phyloP scores from a whole-genome alignment of 2,797 vertebrate species.

The Coregonus sp. region DNA sequence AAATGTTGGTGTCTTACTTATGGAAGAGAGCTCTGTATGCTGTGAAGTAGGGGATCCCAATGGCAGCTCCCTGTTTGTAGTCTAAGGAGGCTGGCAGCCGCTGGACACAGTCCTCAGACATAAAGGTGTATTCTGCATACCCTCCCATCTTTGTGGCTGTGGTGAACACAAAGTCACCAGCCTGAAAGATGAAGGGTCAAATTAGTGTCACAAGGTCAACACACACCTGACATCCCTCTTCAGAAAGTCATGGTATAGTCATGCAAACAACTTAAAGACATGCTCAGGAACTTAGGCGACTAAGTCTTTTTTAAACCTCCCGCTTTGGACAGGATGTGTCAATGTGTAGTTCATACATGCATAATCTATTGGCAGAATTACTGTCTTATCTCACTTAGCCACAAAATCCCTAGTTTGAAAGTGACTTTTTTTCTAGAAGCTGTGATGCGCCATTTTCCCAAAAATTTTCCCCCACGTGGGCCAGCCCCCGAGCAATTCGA shows the following conservation, averaged over 20 bases:
- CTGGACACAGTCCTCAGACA: slow-evolving; percentile 75
- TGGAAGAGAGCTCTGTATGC: slow-evolving; percentile 87
- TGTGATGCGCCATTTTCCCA: no score
- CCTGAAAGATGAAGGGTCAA: slow-evolving; percentile 65
- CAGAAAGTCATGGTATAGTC: no score
- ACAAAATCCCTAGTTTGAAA: no score
- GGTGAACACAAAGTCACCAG: slow-evolving; percentile 90
- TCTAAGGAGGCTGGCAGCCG: slow-evolving; percentile 77
- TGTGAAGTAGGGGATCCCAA: slow-evolving; percentile 87
- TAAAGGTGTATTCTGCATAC: slow-evolving; percentile 86
- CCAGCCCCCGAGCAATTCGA: no score
- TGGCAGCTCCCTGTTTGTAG: slow-evolving; percentile 85
- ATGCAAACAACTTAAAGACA: no score
- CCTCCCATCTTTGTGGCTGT: slow-evolving; percentile 79
- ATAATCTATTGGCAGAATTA: neutral
- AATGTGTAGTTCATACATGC: neutral
- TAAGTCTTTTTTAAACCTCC: no score
- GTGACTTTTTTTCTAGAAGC: no score
- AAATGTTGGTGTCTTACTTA: slow-evolving; percentile 76
- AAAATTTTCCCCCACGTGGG: no score
- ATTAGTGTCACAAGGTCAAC: neutral
- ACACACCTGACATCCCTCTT: neutral
- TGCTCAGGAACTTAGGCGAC: no score
- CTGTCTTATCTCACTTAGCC: no score
- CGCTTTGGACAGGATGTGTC: no score